A percentile compares a stretch with the other conserved stretches of the same genome.
These are phyloP conservation scores for Drosophila nasuta DNA, from an alignment of 1,140 invertebrate species.

Conservation along the genomic window DNA sequence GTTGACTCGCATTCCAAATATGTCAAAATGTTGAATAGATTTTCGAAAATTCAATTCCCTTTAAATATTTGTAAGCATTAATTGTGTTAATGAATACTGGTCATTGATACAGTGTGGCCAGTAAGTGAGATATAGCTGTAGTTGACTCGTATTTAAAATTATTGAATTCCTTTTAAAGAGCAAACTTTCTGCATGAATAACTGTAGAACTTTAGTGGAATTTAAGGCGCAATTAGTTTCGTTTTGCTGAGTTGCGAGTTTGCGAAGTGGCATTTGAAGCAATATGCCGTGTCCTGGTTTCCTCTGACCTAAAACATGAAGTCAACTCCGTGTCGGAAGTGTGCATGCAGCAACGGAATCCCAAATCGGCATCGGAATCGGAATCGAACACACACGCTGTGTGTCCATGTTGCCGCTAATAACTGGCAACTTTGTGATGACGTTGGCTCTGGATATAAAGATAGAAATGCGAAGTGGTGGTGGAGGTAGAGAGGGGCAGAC, in stretches of 20 bases:
- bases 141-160: too few species aligned
- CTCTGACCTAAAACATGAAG: constrained; percentile 9
- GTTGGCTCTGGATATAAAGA: too few species aligned
- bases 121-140: too few species aligned
- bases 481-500: background rate
- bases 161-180: too few species aligned
- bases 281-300: constrained; percentile 9
- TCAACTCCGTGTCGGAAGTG: constrained; percentile 26
- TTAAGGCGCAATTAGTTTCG: constrained; percentile 8
- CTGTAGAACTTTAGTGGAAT: background rate
- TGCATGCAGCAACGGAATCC: constrained; percentile 24
- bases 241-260: background rate
- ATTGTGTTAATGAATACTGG: too few species aligned
- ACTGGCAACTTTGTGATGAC: background rate
- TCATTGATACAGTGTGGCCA: too few species aligned
- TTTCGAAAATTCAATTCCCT: too few species aligned
- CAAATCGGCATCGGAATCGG: constrained; percentile 1
- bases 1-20: too few species aligned
- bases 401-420: constrained; percentile 6
- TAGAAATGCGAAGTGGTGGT: too few species aligned
- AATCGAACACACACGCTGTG: constrained; percentile 23
- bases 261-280: constrained; percentile 4
- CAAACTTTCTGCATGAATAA: too few species aligned
- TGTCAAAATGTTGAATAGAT: too few species aligned
- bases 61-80: too few species aligned